These are phyloP conservation scores for Falco punctatus DNA, from an alignment of 2,113 vertebrate species.

Conservation along the genomic window DNA sequence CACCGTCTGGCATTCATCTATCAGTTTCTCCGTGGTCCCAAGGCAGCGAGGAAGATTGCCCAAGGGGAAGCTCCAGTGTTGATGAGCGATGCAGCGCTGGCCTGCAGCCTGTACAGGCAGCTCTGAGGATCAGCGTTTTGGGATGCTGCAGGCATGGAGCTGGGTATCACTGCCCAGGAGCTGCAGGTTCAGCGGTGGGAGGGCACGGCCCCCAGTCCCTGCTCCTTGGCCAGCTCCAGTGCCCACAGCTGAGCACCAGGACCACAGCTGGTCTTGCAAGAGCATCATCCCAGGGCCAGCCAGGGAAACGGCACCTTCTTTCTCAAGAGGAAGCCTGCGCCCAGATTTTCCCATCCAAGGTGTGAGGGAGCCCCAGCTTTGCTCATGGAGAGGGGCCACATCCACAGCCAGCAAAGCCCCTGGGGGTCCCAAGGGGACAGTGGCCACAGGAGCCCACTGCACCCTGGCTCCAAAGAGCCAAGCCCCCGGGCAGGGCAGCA, in stretches of 20 bases:
- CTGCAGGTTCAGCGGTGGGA: neutral
- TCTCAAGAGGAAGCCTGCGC: neutral
- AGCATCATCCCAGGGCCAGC: neutral
- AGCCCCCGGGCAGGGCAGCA: neutral
- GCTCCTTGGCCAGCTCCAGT: neutral
- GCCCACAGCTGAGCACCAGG: neutral
- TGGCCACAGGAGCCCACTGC: rapidly evolving
- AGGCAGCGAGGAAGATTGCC: neutral
- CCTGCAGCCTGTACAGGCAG: rapidly evolving
- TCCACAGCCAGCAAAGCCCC: neutral
- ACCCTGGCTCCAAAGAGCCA: rapidly evolving
- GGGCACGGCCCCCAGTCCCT: too few relatives aligned
- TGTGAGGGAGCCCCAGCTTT: neutral
- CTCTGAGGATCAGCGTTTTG: neutral
- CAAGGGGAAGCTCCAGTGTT: neutral
- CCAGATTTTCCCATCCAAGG: neutral
- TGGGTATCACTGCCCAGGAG: neutral
- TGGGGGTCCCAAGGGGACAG: rapidly evolving
- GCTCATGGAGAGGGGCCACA: rapidly evolving
- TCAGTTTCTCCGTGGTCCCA: rapidly evolving
- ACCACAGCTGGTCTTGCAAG: neutral
- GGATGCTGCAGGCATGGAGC: neutral
- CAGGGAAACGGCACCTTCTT: neutral
- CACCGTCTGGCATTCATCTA: neutral
- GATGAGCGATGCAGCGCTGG: rapidly evolving